A percentile compares a stretch with the other conserved stretches of the same genome.
Conservation (phyloP, 2,113 vertebrate genomes). For the Thamnaconus septentrionalis region DNA sequence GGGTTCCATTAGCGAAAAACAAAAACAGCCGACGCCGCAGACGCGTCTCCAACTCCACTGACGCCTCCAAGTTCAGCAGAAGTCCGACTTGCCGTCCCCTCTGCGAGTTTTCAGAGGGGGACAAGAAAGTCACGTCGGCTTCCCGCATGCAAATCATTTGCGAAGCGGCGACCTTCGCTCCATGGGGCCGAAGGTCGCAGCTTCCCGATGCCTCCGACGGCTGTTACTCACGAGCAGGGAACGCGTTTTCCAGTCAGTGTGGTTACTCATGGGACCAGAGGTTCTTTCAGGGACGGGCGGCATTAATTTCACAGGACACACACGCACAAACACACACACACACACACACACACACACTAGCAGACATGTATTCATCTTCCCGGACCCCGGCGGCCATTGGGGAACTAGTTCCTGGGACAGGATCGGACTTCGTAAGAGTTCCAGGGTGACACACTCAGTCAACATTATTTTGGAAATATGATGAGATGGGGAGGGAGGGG, state of each 20-base stretch:
- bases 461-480: not conserved
- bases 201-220: slow-evolving; percentile 39
- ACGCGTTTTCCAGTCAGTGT: slow-evolving; percentile 30
- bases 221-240: slow-evolving; percentile 61
- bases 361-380: slow-evolving; percentile 52
- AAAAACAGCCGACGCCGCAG: no score
- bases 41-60: no score
- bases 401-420: slow-evolving; percentile 47
- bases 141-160: slow-evolving; percentile 62
- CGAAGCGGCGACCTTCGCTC: slow-evolving; percentile 47
- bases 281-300: slow-evolving; percentile 56
- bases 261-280: slow-evolving; percentile 68
- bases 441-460: slow-evolving; percentile 9
- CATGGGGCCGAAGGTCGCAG: slow-evolving; percentile 59
- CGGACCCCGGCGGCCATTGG: slow-evolving; percentile 45
- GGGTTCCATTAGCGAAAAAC: no score
- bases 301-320: slow-evolving; percentile 59
- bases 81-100: no score
- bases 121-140: slow-evolving; percentile 39
- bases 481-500: no score
- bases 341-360: not conserved
- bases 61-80: no score
- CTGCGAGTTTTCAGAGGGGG: slow-evolving; percentile 16
- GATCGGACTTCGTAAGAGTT: slow-evolving; percentile 30
- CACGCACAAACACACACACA: not conserved